phyloP scores from a whole-genome alignment of 2,888 invertebrate genomes.

The Nemotelus nigrinus region DNA sequence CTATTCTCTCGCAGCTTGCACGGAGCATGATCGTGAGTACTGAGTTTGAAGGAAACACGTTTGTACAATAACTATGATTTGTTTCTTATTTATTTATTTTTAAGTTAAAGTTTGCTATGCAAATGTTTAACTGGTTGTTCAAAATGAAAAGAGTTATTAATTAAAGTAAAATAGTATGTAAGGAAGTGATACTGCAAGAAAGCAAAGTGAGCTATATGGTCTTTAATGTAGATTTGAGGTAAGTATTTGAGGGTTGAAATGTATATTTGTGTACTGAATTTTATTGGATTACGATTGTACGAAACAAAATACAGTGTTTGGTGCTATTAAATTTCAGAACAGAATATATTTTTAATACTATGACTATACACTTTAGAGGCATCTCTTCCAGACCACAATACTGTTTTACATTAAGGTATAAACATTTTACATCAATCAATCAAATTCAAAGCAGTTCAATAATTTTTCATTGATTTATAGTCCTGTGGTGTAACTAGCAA shows the following conservation, averaged over 20 bases:
- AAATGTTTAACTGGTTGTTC: slow-evolving; percentile 37
- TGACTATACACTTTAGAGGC: too few relatives aligned
- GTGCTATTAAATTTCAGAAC: too few relatives aligned
- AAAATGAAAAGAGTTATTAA: neutral
- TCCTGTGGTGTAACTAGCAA: too few relatives aligned
- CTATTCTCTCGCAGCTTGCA: slow-evolving; percentile 75
- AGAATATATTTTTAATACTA: too few relatives aligned
- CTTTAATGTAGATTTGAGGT: neutral
- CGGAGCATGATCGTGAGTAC: slow-evolving; percentile 92
- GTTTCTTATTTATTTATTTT: neutral
- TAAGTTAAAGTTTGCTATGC: slow-evolving; percentile 26
- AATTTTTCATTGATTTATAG: too few relatives aligned
- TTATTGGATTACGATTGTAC: too few relatives aligned
- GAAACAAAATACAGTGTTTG: too few relatives aligned
- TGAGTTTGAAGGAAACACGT: slow-evolving; percentile 50
- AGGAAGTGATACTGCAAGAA: slow-evolving; percentile 20
- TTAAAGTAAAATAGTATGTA: slow-evolving; percentile 11
- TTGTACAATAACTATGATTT: slow-evolving; percentile 1
- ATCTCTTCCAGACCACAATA: too few relatives aligned
- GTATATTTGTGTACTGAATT: too few relatives aligned
- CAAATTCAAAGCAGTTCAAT: too few relatives aligned
- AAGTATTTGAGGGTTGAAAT: neutral
- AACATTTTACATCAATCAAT: too few relatives aligned
- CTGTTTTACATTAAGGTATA: too few relatives aligned
- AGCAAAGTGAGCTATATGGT: neutral